These are phyloP conservation scores for Todus mexicanus DNA, from an alignment of 2,797 vertebrate species.

Conservation along the genomic window DNA sequence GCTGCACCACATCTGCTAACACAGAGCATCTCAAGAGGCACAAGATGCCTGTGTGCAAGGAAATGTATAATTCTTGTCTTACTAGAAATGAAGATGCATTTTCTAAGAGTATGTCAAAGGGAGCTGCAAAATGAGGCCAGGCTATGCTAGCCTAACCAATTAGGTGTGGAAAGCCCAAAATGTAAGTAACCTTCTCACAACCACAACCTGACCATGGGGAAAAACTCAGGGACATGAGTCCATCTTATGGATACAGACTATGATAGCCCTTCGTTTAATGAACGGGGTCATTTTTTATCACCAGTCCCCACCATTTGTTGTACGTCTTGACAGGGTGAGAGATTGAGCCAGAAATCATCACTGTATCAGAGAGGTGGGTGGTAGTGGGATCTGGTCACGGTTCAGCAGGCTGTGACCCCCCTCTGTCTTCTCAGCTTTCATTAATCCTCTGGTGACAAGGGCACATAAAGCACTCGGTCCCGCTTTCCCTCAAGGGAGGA, in stretches of 20 bases:
- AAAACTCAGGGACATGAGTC: neutral
- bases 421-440: neutral
- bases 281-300: neutral
- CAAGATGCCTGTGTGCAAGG: neutral
- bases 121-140: neutral
- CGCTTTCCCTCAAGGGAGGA: neutral
- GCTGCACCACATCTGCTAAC: neutral
- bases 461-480: neutral
- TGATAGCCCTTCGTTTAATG: neutral
- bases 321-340: neutral
- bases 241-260: neutral
- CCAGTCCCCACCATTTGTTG: neutral
- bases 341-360: constrained; percentile 29
- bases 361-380: neutral
- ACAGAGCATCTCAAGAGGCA: neutral
- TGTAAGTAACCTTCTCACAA: neutral
- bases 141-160: neutral
- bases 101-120: neutral
- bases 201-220: neutral
- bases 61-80: neutral
- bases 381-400: neutral
- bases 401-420: neutral
- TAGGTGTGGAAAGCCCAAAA: neutral
- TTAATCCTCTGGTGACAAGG: constrained; percentile 23
- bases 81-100: neutral